phyloP scores from a whole-genome alignment of 2,113 vertebrate genomes.

The Muntiacus reevesi region DNA sequence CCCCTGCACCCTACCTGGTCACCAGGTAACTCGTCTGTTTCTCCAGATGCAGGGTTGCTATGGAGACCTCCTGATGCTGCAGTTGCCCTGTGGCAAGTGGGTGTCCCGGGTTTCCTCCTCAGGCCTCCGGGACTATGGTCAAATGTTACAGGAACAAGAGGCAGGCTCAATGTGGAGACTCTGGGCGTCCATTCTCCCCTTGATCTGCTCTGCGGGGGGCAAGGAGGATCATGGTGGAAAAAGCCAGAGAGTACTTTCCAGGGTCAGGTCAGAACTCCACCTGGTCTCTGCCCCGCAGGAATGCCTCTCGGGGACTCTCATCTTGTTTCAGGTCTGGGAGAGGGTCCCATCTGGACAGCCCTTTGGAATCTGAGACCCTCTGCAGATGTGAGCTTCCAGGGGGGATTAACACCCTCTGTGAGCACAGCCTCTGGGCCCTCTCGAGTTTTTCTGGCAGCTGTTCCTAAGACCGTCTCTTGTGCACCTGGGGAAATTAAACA shows the following conservation, averaged over 20 bases:
- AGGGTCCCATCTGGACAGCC: not conserved
- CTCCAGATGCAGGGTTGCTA: not conserved
- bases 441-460: not conserved
- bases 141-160: no score
- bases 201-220: no score
- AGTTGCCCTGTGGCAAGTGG: not conserved
- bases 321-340: not conserved
- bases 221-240: accelerated
- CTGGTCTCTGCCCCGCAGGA: accelerated
- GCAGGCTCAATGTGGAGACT: not conserved
- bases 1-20: not conserved
- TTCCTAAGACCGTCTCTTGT: not conserved
- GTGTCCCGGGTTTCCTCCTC: no score
- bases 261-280: not conserved
- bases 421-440: no score
- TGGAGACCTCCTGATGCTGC: not conserved
- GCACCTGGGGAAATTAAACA: not conserved
- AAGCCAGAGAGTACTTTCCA: not conserved
- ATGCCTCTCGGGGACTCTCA: not conserved
- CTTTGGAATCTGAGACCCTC: not conserved
- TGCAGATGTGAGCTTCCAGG: not conserved
- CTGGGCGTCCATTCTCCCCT: not conserved
- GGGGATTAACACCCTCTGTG: not conserved
- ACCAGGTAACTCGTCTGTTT: not conserved
- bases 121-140: not conserved